Evolutionary conservation across 1,140 invertebrate genomes (phyloP), one percentile per base, ranked within the genome.

Genomic region (Subanguina moxae): DNA sequence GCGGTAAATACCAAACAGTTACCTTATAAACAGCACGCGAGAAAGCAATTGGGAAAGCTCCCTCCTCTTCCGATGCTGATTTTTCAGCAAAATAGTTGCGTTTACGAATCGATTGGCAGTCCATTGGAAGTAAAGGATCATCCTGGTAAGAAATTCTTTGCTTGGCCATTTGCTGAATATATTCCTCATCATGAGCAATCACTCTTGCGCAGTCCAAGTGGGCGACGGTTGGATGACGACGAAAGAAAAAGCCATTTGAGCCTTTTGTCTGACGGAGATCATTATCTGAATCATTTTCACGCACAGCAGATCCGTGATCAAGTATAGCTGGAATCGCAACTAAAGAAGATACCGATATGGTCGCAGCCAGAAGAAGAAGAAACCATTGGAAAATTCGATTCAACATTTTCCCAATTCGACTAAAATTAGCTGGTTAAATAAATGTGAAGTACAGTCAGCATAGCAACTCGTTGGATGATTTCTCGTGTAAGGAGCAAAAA

Each of bases 21-120:
- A 70, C 68, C 48, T 23, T 75, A 73, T 43, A 71, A 21, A 71
- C 70, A 5, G 57, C 56, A 5, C 70, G 27, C 11, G 66, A 73
- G 27, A 75, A 32, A 27, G 70, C 70, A 8, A 71, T 70, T 7
- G 70, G 73, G 68, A 70, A 71, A n/a, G 71, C 23, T n/a, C 5
- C 64, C 52, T 71, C 69, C 76, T 71, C 70, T 27, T 46, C 23
- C 8, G 25, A 27, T 1, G 13, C 28, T 17, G 21, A 8, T 15
- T 27, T 19, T 42, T 62, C 19, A 21, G 67, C 25, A 28, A 69
- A 69, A 64, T 5, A 69, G 38, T 69, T 74, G 13, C 67, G 69
- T 38, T 27, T 1, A 15, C 19, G 21, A 23, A 69, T 69, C n/a
- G 67, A 48, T 17, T 30, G 21, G 30, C 67, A 69, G 43, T 71